Evolutionary conservation across 2,888 invertebrate species (phyloP), one percentile per base, ranked within the genome.

Genomic region (Trimorus sp.): DNA sequence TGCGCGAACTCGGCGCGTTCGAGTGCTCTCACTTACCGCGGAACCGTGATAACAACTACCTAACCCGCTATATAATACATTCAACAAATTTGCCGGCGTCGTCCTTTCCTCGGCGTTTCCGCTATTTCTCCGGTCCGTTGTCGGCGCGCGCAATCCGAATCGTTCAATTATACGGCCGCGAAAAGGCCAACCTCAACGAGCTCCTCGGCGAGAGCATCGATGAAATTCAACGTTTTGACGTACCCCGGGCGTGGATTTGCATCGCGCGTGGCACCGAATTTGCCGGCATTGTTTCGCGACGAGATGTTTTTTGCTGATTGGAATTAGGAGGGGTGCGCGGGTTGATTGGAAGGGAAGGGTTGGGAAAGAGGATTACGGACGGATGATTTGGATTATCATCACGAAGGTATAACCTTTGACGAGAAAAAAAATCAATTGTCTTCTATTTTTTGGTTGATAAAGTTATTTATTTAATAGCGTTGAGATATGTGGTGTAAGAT

Each of bases 21-120:
- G 86, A 89, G 88, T 81, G 85, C 85, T 86, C 87, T 88, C 87
- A 87, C 86, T 89, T 88, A 88, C 87, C 87, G 83, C 84, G 85
- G 85, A 84, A 87, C 87, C 88, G 87, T 87, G 88, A 89, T 89
- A 88, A 89, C 87, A 86, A 89, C 86, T 86, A 86, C 83, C 85
- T 84, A 85, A 84, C 83, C 58, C 74, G 49, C 69, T 77, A 74
- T 70, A 82, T 78, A 82, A 78, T 80, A 70, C 83, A 71, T 69
- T 69, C 78, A 75, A 60, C 69, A 60, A 69, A 75, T 76, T 79
- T 56, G 63, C 63, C 73, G 62, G 68, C 63, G 62, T 75, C 49
- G 69, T 75, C 58, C 74, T 38, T 60, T 71, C 51, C 26, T 3
- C 26, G 26, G 26, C 4, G 26, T 26, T 26, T 74, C 54, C 60